Base-by-base conservation (phyloP, 2,797 vertebrate species). In the Halcyon leucocephala region DNA sequence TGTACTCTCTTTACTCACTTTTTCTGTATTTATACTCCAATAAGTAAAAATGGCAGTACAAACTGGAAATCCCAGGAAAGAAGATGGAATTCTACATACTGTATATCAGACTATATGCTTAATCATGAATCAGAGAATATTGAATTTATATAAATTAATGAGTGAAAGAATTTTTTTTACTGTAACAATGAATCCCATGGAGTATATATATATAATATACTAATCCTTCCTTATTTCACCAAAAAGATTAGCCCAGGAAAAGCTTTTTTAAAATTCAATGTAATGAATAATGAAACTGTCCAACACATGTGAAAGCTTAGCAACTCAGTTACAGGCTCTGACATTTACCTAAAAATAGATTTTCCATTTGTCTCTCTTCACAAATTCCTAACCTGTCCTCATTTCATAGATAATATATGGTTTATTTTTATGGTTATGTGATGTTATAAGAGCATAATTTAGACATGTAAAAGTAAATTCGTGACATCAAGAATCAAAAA, bases 221-320 rank as follows among this genome's bases (percentile, higher is more conserved):
- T 81, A 85, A 80, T 55, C 58, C n/a, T 84, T 93, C 74, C 79
- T 87, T 96, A 93, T 89, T 86, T 89, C 74, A 89, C 28, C 6
- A 52, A 44, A 87, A 85, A 90, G 41, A 93, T 94, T 89, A 96
- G 84, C 73, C 72, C 6, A 70, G n/a, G 31, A 70, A 90, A 93
- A 90, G 35, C 66, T 84, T 92, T 92, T 89, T 80, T 58, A 70
- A 62, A 93, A 80, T 93, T 83, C 48, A 76, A 49, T 84, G 67
- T 82, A 79, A 89, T 86, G 55, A 95, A 94, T 94, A 94, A 94
- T 92, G 74, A 92, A 96, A 94, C 39, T 82, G 70, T 77, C 66
- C 70, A 82, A 86, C 33, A 49, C 44, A 95, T 86, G 51, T 89
- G 80, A 96, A 96, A 93, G 70, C 80, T 90, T 82, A 95, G 86